Evolutionary conservation across 1,140 invertebrate species (phyloP).

Genomic region (Hypothenemus hampei): DNA sequence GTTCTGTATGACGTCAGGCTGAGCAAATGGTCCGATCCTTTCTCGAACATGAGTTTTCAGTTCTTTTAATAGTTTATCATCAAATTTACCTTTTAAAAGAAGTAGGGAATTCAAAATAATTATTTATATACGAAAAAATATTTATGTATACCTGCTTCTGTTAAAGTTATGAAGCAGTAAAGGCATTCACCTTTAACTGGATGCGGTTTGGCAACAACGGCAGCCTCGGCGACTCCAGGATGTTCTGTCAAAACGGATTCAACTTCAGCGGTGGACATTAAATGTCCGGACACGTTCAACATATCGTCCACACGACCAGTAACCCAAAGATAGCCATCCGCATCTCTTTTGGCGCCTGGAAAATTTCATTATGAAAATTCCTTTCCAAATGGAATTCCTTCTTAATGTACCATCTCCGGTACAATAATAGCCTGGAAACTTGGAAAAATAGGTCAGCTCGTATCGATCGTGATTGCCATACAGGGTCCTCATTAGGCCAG

Average conservation of each 20-base stretch:
- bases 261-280: constrained; percentile 94
- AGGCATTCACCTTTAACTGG: constrained; percentile 92
- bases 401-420: constrained; percentile 84
- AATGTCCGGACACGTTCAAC: constrained; percentile 95
- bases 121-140: neutral
- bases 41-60: constrained; percentile 81
- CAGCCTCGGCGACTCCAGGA: constrained; percentile 80
- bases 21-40: constrained; percentile 93
- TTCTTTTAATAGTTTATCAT: constrained; percentile 65
- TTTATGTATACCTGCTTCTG: constrained; percentile 54
- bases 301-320: constrained; percentile 97
- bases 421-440: constrained; percentile 94
- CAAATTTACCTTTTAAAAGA: constrained; percentile 52
- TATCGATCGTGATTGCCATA: constrained; percentile 90
- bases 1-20: constrained; percentile 90
- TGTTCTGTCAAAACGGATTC: constrained; percentile 89
- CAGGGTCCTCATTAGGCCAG: constrained; percentile 93
- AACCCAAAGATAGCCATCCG: constrained; percentile 95
- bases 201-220: constrained; percentile 91
- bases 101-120: neutral
- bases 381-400: too few species aligned
- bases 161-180: constrained; percentile 93
- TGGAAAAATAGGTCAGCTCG: constrained; percentile 91
- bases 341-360: constrained; percentile 79
- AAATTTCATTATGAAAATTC: neutral